Evolutionary conservation across 1,140 invertebrate genomes (phyloP).

Genomic region (Sesamia nonagrioides): DNA sequence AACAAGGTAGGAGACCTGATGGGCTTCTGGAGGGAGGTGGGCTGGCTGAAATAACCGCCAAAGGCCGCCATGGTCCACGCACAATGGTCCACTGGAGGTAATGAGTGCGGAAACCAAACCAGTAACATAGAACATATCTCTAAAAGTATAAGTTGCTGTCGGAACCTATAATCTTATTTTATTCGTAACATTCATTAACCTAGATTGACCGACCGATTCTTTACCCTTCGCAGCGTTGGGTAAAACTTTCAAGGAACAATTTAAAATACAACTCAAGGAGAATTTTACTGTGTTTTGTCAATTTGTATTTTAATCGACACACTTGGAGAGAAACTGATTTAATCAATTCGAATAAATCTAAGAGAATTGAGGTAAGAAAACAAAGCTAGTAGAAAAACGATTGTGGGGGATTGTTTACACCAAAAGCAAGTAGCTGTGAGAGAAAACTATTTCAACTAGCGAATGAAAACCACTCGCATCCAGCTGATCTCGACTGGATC

Average conservation of each 20-base stretch:
- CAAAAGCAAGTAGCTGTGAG: not conserved
- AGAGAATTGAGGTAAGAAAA: not conserved
- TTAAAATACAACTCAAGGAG: not conserved
- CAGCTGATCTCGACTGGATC: not conserved
- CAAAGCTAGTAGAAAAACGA: slow-evolving; percentile 4
- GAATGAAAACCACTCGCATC: not conserved
- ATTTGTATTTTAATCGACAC: not conserved
- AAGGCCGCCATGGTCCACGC: too few relatives aligned
- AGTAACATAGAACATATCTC: too few relatives aligned
- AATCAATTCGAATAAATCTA: not conserved
- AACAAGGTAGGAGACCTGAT: too few relatives aligned
- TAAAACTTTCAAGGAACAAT: not conserved
- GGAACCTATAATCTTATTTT: too few relatives aligned
- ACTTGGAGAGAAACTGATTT: not conserved
- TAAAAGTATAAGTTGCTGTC: too few relatives aligned
- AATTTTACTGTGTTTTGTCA: not conserved
- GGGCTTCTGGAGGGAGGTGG: too few relatives aligned
- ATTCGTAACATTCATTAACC: too few relatives aligned
- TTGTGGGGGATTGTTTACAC: not conserved
- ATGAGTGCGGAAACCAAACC: too few relatives aligned
- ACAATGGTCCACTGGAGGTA: too few relatives aligned
- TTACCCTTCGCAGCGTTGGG: not conserved
- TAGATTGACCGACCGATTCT: not conserved
- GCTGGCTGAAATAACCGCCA: too few relatives aligned
- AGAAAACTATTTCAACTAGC: slow-evolving; percentile 13